A percentile compares a stretch with the other conserved stretches of the same genome.
Conservation (phyloP, 2,888 invertebrate genomes). For the Tetragonula carbonaria region DNA sequence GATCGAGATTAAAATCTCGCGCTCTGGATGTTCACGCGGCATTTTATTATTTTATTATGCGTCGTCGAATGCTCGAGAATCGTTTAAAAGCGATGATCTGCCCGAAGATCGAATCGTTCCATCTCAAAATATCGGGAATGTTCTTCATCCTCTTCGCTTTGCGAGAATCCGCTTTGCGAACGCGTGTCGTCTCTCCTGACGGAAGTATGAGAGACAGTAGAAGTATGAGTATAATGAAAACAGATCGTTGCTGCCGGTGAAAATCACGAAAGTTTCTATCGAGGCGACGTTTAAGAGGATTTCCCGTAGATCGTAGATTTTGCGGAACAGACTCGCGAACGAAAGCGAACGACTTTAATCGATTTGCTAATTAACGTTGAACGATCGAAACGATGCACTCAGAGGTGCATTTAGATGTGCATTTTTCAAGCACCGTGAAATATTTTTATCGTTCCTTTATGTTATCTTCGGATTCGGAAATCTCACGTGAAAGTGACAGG, state of each 20-base stretch:
- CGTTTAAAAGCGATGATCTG: conserved; percentile 52
- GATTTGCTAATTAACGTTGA: background rate
- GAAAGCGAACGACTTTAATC: background rate
- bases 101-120: conserved; percentile 17
- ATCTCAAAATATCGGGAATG: background rate
- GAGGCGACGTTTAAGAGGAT: background rate
- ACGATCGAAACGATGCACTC: background rate
- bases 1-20: background rate
- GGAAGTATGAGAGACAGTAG: background rate
- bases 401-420: too few species aligned
- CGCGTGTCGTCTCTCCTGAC: conserved; percentile 1
- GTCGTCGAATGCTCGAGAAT: conserved; percentile 23
- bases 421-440: too few species aligned
- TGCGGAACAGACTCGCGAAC: background rate
- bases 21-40: background rate
- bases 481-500: too few species aligned
- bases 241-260: background rate
- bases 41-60: conserved; percentile 15
- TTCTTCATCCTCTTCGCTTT: conserved; percentile 3
- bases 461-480: too few species aligned
- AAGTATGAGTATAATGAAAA: background rate
- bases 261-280: background rate
- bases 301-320: background rate
- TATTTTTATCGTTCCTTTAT: too few species aligned
- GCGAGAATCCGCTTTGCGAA: background rate